Evolutionary conservation across 2,113 vertebrate genomes (phyloP).

Genomic region (Helogale parvula): DNA sequence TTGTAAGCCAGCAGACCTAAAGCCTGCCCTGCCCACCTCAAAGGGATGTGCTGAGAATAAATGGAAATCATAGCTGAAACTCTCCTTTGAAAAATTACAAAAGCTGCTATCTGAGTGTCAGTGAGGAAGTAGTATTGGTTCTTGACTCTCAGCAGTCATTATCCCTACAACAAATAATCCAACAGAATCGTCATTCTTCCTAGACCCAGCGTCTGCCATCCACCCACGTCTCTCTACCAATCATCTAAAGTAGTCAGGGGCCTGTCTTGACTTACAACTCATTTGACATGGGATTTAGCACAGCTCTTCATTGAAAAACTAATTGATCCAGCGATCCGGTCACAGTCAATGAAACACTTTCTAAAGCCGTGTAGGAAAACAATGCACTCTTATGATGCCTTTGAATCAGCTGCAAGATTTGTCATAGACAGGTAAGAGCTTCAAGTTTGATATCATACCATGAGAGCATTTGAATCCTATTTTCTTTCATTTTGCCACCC

Average conservation of each 20-base stretch:
- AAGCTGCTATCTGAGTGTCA: slow-evolving; percentile 8
- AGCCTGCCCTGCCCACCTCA: background rate
- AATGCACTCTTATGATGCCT: background rate
- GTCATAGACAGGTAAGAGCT: background rate
- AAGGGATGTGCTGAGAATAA: background rate
- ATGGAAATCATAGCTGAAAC: slow-evolving; percentile 48
- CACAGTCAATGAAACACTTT: slow-evolving; percentile 55
- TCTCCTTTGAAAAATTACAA: slow-evolving; percentile 39
- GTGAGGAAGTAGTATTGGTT: slow-evolving; percentile 19
- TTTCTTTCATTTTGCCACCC: background rate
- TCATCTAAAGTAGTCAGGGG: background rate
- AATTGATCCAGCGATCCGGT: slow-evolving; percentile 52
- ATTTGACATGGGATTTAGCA: slow-evolving; percentile 50
- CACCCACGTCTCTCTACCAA: background rate
- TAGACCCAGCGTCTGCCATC: slow-evolving; percentile 30
- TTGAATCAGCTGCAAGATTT: slow-evolving; percentile 25
- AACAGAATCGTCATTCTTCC: slow-evolving; percentile 19
- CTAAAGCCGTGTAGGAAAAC: slow-evolving; percentile 44
- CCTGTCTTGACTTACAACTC: slow-evolving; percentile 47
- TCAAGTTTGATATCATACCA: background rate
- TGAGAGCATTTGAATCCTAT: background rate
- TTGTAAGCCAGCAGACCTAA: slow-evolving; percentile 30
- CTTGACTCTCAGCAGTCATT: slow-evolving; percentile 3
- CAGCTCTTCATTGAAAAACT: slow-evolving; percentile 57
- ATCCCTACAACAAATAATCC: background rate